These are phyloP conservation scores for Epizoanthus fatuus DNA, from an alignment of 92 coral and sea anemone genomes.

Conservation along the genomic window DNA sequence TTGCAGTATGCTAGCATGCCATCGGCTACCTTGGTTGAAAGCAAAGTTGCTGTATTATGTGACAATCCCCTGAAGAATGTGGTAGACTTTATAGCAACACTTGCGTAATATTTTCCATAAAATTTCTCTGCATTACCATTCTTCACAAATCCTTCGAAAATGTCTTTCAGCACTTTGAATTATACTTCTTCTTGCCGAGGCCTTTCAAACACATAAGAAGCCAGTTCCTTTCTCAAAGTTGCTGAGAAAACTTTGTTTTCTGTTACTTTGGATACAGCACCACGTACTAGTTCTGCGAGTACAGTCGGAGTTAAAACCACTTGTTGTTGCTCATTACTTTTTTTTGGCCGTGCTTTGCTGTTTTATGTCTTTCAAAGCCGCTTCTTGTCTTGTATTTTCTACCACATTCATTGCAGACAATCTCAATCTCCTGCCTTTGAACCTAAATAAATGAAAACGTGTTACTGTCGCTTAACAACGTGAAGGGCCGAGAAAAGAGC, in stretches of 20 bases:
- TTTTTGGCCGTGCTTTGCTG: slow-evolving; percentile 58
- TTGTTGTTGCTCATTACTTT: slow-evolving; percentile 7
- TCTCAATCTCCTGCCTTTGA: slow-evolving; percentile 39
- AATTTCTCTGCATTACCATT: slow-evolving; percentile 65
- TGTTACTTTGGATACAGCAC: slow-evolving; percentile 37
- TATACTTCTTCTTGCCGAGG: slow-evolving; percentile 51
- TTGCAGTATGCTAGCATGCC: too few species aligned
- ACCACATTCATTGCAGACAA: slow-evolving; percentile 46
- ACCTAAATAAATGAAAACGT: slow-evolving; percentile 20
- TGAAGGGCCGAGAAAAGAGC: neutral
- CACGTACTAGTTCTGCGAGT: slow-evolving; percentile 33
- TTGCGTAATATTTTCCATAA: slow-evolving; percentile 52
- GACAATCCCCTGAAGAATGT: slow-evolving; percentile 39
- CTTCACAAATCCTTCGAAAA: slow-evolving; percentile 56
- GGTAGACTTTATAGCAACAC: slow-evolving; percentile 48
- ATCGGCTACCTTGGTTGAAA: slow-evolving; percentile 53
- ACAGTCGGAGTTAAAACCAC: slow-evolving; percentile 25
- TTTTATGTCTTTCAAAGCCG: slow-evolving; percentile 55
- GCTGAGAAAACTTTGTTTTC: slow-evolving; percentile 36
- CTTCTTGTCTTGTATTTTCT: slow-evolving; percentile 63
- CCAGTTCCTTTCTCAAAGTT: slow-evolving; percentile 39
- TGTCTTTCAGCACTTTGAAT: slow-evolving; percentile 42
- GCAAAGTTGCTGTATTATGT: slow-evolving; percentile 46
- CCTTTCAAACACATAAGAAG: slow-evolving; percentile 21
- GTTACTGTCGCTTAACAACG: slow-evolving; percentile 2